A percentile compares a stretch with the other conserved stretches of the same genome.
These are phyloP conservation scores for Dolichomitus sp. DNA, from an alignment of 2,888 invertebrate species.

Conservation along the genomic window DNA sequence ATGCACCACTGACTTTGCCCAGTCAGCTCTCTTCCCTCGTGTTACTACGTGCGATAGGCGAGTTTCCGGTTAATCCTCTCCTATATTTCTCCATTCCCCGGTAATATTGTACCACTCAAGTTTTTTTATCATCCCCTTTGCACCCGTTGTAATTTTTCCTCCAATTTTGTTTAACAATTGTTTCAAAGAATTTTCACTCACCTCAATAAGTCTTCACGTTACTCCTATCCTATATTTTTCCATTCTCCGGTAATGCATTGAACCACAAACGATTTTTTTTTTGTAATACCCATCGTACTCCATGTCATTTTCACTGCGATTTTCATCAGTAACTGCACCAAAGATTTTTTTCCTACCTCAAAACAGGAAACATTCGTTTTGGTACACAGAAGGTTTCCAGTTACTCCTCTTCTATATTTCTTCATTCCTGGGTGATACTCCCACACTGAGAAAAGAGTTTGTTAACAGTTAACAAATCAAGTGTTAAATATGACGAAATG, in stretches of 20 bases:
- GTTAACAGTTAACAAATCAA: too few species aligned
- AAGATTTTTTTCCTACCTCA: too few species aligned
- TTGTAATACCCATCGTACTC: not conserved
- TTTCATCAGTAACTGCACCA: too few species aligned
- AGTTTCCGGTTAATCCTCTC: conserved; percentile 18
- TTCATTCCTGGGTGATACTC: not conserved
- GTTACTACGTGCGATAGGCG: conserved; percentile 3
- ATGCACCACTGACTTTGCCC: conserved; percentile 31
- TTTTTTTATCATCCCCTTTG: not conserved
- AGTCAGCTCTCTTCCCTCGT: conserved; percentile 29
- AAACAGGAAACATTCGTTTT: too few species aligned
- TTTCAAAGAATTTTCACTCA: too few species aligned
- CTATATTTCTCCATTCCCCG: not conserved
- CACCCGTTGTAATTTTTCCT: too few species aligned
- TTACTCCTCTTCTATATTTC: not conserved
- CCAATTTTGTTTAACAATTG: too few species aligned
- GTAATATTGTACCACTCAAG: conserved; percentile 13
- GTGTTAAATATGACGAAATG: too few species aligned
- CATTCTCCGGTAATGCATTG: too few species aligned
- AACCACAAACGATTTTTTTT: not conserved
- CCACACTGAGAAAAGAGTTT: too few species aligned
- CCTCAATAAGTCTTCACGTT: not conserved
- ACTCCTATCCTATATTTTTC: too few species aligned
- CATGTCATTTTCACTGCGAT: not conserved
- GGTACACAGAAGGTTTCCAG: conserved; percentile 1